Percentiles rank a stretch among this genome's conserved stretches.
These are phyloP conservation scores for Stegostoma tigrinum DNA, from an alignment of 2,113 vertebrate species.

Conservation along the genomic window DNA sequence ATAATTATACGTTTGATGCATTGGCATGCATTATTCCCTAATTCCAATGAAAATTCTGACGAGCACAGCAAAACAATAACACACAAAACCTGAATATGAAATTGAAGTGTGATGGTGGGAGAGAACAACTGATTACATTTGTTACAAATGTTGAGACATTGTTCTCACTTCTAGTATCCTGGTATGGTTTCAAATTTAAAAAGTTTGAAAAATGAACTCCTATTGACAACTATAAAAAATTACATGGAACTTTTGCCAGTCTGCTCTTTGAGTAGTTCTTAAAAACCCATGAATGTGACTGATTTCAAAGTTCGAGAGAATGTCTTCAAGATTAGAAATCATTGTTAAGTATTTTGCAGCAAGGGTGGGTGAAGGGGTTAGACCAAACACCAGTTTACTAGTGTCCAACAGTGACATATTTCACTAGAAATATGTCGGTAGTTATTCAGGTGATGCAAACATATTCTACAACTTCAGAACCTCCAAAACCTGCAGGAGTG, in stretches of 20 bases:
- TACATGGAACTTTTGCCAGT: background rate
- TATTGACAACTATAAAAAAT: background rate
- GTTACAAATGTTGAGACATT: background rate
- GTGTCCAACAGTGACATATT: background rate
- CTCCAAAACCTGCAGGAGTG: background rate
- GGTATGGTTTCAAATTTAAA: background rate
- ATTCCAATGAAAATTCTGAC: background rate
- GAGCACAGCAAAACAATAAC: background rate
- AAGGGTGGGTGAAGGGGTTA: background rate
- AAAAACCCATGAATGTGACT: background rate
- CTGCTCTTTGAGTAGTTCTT: background rate
- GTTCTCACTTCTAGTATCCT: background rate
- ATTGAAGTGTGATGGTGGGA: background rate
- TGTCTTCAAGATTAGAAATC: background rate
- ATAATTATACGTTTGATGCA: background rate
- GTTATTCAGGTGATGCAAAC: background rate
- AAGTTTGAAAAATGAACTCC: background rate
- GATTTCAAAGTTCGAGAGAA: background rate
- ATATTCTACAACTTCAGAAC: background rate
- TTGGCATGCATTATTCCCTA: background rate
- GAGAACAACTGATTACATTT: background rate
- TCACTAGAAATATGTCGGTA: background rate
- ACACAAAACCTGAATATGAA: background rate
- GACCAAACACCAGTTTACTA: background rate
- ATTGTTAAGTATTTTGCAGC: background rate